A percentile compares a stretch with the other conserved stretches of the same genome.
Conservation (phyloP, 2,888 invertebrate species). For the Tachina fera region DNA sequence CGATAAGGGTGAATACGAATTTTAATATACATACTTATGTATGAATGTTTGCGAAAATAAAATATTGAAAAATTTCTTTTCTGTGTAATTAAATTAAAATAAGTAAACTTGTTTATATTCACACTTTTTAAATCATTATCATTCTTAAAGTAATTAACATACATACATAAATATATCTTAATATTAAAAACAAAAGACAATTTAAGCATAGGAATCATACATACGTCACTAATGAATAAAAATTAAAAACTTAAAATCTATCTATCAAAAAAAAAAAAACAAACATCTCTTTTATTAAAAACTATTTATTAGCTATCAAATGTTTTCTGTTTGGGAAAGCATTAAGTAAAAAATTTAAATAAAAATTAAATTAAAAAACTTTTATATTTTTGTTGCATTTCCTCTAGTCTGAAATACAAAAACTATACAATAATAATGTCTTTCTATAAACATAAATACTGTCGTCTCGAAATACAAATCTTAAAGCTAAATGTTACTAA, state of each 20-base stretch:
- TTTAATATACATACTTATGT: slow-evolving; percentile 6
- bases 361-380: background rate
- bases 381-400: slow-evolving; percentile 45
- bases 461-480: slow-evolving; percentile 24
- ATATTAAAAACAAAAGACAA: slow-evolving; percentile 25
- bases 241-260: slow-evolving; percentile 44
- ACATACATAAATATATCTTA: background rate
- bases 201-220: slow-evolving; percentile 28
- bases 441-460: slow-evolving; percentile 33
- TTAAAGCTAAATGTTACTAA: slow-evolving; percentile 69
- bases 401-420: slow-evolving; percentile 43
- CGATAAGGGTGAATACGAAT: too few relatives aligned
- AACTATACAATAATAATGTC: slow-evolving; percentile 35
- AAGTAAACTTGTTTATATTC: slow-evolving; percentile 40
- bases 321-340: slow-evolving; percentile 25
- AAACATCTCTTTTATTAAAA: slow-evolving; percentile 34
- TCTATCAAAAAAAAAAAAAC: slow-evolving; percentile 35
- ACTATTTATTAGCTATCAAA: slow-evolving; percentile 21
- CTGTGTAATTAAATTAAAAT: slow-evolving; percentile 36
- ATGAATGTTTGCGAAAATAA: background rate
- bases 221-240: slow-evolving; percentile 13
- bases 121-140: slow-evolving; percentile 36
- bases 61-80: slow-evolving; percentile 11
- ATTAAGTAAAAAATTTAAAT: background rate
- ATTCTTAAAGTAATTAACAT: slow-evolving; percentile 23